Evolutionary conservation across 1,140 invertebrate species (phyloP), one percentile per base, ranked within the genome.

Genomic region (Helicorthomorpha holstii): DNA sequence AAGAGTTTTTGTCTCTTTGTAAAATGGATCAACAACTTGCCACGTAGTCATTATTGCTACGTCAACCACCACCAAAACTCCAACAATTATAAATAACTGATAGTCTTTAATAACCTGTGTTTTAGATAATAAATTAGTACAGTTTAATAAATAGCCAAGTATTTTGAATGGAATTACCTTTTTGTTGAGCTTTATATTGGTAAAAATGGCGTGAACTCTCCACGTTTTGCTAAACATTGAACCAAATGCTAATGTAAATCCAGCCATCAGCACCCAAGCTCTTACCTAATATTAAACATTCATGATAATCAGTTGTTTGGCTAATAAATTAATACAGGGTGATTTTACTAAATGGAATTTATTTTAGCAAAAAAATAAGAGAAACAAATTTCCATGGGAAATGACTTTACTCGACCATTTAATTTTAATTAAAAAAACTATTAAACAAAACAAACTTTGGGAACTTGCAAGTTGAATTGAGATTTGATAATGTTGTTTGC

Each of bases 141-240:
- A n/a, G n/a, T n/a, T n/a, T n/a, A n/a, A n/a, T n/a, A n/a, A n/a
- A 41, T 41, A 19, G 19, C 12, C 19, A 19, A 19, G 19, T 41
- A 41, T 41, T 41, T 41, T 12, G 12, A 41, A 12, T 12, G 12
- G 12, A 19, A 12, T 12, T 59, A 75, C 76, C 67, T 77, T 78
- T 69, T 95, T 97, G 68, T 96, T 96, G 14, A 96, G 75, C 67
- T 95, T 95, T 27, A 96, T 85, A 66, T 97, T 90, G 4, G 92
- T 97, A 63, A 98, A 97, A 58, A 97, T 97, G 41, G 90, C 92
- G 68, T 97, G 92, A 0, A 98, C 93, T 22, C 93, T 71, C 91
- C 91, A 97, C 0, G 95, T 99, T 73, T 99, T 98, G 46, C 90
- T 94, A 70, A 99, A 99, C 95, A 98, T 98, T 27, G 93, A 91